These are phyloP conservation scores for Scaptomyza flava DNA, from an alignment of 2,888 invertebrate genomes.

Conservation along the genomic window DNA sequence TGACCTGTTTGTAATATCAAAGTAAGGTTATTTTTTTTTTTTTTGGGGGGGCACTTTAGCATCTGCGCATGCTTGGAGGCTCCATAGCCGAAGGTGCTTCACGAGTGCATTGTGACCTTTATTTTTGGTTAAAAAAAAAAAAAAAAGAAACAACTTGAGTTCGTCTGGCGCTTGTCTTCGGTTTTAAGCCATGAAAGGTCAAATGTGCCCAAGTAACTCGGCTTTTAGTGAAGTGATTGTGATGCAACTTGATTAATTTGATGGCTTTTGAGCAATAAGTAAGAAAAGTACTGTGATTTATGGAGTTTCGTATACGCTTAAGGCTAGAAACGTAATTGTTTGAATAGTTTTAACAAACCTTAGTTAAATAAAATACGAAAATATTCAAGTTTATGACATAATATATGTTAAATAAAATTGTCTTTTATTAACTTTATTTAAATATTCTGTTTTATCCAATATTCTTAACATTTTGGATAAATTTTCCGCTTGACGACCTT, in stretches of 20 bases:
- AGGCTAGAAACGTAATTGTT: background rate
- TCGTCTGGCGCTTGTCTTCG: slow-evolving; percentile 14
- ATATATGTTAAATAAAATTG: too few relatives aligned
- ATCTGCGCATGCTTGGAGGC: slow-evolving; percentile 57
- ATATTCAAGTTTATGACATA: too few relatives aligned
- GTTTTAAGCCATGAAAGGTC: slow-evolving; percentile 35
- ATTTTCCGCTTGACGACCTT: background rate
- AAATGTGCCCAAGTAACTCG: slow-evolving; percentile 31
- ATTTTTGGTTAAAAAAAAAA: background rate
- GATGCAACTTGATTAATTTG: background rate
- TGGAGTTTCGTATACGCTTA: background rate
- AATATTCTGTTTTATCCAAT: too few relatives aligned
- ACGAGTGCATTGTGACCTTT: slow-evolving; percentile 47
- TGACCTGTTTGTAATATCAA: slow-evolving; percentile 23
- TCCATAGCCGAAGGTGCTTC: slow-evolving; percentile 33
- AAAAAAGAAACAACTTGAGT: slow-evolving; percentile 25
- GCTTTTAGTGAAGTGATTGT: slow-evolving; percentile 26
- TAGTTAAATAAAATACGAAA: too few relatives aligned
- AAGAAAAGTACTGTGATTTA: background rate
- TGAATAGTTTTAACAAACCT: too few relatives aligned
- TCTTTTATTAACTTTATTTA: too few relatives aligned
- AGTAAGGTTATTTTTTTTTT: slow-evolving; percentile 10
- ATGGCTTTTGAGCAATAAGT: background rate
- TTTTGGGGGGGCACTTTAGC: background rate
- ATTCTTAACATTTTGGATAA: too few relatives aligned